Conservation (phyloP, 2,797 vertebrate species). For the Molossus alvarezi region DNA sequence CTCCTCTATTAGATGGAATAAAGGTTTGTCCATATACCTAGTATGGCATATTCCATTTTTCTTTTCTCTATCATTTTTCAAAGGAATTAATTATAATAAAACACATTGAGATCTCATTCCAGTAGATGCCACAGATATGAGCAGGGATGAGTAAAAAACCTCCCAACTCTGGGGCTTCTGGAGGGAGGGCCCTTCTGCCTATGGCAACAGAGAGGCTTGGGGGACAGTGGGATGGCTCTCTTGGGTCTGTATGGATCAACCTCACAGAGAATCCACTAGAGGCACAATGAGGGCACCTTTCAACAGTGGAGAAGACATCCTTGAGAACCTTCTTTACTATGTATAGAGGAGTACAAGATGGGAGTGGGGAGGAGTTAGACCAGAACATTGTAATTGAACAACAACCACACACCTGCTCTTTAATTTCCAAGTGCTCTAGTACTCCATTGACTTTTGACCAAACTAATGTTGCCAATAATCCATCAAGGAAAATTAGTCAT, state of each 20-base stretch:
- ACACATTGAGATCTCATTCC: neutral
- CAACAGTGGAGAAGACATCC: neutral
- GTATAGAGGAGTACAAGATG: neutral
- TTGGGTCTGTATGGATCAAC: neutral
- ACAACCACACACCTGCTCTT: neutral
- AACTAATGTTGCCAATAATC: neutral
- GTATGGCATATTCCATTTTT: neutral
- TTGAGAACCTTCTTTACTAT: neutral
- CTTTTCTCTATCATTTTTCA: slow-evolving; percentile 41
- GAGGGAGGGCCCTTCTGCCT: neutral
- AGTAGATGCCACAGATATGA: slow-evolving; percentile 24
- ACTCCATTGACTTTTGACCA: neutral
- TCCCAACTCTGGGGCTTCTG: neutral
- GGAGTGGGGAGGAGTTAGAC: neutral
- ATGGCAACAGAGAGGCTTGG: neutral
- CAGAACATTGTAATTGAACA: neutral
- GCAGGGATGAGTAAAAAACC: neutral
- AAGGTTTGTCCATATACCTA: neutral
- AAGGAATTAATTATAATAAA: neutral
- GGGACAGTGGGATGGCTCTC: neutral
- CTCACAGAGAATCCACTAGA: neutral
- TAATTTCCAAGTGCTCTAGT: neutral
- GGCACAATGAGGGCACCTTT: neutral
- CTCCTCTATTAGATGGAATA: neutral
- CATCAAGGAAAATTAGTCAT: slow-evolving; percentile 10